Percentiles rank a stretch among this genome's conserved stretches.
phyloP scores from a whole-genome alignment of 2,888 invertebrate species.

The Alsophila aescularia region DNA sequence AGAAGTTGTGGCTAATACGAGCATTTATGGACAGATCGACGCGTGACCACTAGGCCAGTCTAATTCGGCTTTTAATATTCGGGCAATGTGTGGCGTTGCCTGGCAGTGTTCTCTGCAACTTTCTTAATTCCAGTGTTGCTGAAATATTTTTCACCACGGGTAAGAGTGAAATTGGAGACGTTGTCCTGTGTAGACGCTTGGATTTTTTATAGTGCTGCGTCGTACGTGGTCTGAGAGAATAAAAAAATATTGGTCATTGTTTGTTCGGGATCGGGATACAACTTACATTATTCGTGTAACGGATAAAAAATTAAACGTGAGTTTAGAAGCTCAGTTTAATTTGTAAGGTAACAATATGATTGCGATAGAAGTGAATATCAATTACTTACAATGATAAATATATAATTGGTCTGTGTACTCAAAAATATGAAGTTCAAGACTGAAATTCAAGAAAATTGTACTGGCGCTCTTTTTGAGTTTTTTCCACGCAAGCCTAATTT shows the following conservation, averaged over 20 bases:
- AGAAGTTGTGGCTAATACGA: constrained; percentile 63
- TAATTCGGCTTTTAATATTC: constrained; percentile 79
- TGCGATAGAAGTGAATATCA: background rate
- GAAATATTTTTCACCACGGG: constrained; percentile 63
- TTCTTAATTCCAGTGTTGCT: constrained; percentile 63
- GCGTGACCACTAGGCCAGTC: constrained; percentile 55
- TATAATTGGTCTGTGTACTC: too few relatives aligned
- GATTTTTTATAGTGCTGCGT: constrained; percentile 64
- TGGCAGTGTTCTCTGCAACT: constrained; percentile 60
- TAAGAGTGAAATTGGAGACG: constrained; percentile 66
- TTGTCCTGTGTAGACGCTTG: constrained; percentile 52
- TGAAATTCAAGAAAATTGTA: too few relatives aligned
- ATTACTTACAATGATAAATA: too few relatives aligned
- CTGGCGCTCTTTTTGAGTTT: too few relatives aligned
- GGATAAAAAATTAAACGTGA: background rate
- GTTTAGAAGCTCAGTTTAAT: background rate
- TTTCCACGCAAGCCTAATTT: too few relatives aligned
- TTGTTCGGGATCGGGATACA: background rate
- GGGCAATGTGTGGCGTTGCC: constrained; percentile 60
- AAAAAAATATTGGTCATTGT: constrained; percentile 54
- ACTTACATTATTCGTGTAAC: constrained; percentile 1
- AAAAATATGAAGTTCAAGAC: too few relatives aligned
- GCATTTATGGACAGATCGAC: constrained; percentile 67
- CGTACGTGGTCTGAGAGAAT: constrained; percentile 51
- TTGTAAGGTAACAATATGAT: background rate